Evolutionary conservation across 1,140 invertebrate genomes (phyloP).

Genomic region (Hermatobates lingyangjiaoensis): DNA sequence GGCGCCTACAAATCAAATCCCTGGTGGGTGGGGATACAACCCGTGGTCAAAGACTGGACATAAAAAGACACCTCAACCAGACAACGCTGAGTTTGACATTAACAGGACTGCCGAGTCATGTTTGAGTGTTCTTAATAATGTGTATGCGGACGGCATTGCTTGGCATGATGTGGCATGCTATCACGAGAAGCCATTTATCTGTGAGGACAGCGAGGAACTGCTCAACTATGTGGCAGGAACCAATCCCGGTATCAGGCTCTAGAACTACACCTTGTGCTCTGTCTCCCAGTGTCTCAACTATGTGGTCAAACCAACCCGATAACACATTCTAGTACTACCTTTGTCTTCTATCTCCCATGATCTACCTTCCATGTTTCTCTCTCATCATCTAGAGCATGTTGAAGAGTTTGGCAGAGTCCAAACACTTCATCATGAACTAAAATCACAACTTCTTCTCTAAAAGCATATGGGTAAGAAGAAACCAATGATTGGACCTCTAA

Average conservation of each 20-base stretch:
- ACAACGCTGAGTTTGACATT: conserved; percentile 81
- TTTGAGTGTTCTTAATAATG: conserved; percentile 68
- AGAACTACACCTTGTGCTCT: too few relatives aligned
- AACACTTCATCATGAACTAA: too few relatives aligned
- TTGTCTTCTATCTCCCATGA: too few relatives aligned
- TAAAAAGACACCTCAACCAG: conserved; percentile 69
- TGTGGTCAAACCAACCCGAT: too few relatives aligned
- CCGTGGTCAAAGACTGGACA: conserved; percentile 77
- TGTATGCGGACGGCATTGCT: conserved; percentile 75
- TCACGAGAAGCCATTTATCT: conserved; percentile 75
- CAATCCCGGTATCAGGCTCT: conserved; percentile 47
- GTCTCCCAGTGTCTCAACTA: too few relatives aligned
- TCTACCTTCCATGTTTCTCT: too few relatives aligned
- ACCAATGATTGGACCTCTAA: too few relatives aligned
- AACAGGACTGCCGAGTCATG: conserved; percentile 75
- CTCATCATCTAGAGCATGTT: too few relatives aligned
- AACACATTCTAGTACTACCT: too few relatives aligned
- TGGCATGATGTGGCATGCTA: conserved; percentile 88
- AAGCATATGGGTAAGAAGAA: too few relatives aligned
- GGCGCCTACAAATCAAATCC: conserved; percentile 49
- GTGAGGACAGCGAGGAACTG: conserved; percentile 72
- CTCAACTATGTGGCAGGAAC: conserved; percentile 62
- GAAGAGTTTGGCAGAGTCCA: too few relatives aligned
- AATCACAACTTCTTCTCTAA: too few relatives aligned
- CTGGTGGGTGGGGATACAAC: conserved; percentile 48